phyloP scores from a whole-genome alignment of 1,140 invertebrate species.

The Drosophila bocki region DNA sequence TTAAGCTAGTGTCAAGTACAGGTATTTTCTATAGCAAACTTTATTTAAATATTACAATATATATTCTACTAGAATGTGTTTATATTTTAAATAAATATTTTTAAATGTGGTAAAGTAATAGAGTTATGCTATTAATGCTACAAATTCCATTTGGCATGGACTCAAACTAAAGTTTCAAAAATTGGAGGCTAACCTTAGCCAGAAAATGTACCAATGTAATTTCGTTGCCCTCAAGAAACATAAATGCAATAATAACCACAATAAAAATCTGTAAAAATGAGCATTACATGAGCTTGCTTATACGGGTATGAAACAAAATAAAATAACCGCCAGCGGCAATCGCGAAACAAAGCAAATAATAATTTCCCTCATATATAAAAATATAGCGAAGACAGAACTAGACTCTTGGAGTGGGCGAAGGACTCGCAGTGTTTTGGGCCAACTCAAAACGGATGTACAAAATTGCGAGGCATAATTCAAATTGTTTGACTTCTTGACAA shows the following conservation, averaged over 20 bases:
- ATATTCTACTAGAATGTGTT: too few relatives aligned
- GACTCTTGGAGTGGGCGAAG: slow-evolving; percentile 7
- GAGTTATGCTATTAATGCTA: neutral
- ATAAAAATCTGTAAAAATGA: slow-evolving; percentile 69
- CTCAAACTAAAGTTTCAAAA: neutral
- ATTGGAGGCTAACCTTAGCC: neutral
- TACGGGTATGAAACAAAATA: slow-evolving; percentile 33
- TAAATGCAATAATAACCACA: slow-evolving; percentile 78
- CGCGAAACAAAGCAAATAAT: slow-evolving; percentile 75
- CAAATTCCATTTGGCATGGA: neutral
- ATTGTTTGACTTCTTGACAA: slow-evolving; percentile 83
- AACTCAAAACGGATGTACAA: slow-evolving; percentile 80
- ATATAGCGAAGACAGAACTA: slow-evolving; percentile 13
- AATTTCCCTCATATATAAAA: slow-evolving; percentile 73
- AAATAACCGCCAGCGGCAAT: slow-evolving; percentile 64
- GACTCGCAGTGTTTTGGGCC: slow-evolving; percentile 29
- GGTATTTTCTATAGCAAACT: too few relatives aligned
- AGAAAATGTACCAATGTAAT: slow-evolving; percentile 8
- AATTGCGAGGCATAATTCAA: slow-evolving; percentile 84
- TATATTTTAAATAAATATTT: neutral
- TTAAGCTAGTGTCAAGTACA: neutral
- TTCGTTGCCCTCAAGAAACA: neutral
- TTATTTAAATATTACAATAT: neutral
- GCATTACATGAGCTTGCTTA: slow-evolving; percentile 30
- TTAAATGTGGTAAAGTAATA: neutral